These are phyloP conservation scores for Pogonomyrmex californicus DNA, from an alignment of 1,140 invertebrate genomes.

Conservation along the genomic window DNA sequence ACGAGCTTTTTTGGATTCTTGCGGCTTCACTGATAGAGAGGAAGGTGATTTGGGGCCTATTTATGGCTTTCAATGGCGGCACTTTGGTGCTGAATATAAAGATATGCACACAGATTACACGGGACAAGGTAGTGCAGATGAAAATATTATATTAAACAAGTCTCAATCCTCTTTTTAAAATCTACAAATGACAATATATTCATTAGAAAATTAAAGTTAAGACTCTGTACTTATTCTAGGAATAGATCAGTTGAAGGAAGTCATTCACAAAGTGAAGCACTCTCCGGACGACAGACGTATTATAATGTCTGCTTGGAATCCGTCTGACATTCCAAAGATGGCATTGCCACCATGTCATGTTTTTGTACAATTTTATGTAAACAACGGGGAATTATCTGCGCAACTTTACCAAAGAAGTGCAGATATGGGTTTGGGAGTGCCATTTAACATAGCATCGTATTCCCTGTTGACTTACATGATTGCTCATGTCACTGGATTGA, in stretches of 20 bases:
- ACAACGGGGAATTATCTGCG: constrained; percentile 94
- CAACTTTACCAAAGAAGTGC: constrained; percentile 98
- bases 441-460: constrained; percentile 99
- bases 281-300: constrained; percentile 96
- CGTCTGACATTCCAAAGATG: constrained; percentile 96
- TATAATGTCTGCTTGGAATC: constrained; percentile 98
- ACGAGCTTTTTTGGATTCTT: constrained; percentile 95
- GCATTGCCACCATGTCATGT: constrained; percentile 99
- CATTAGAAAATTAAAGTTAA: background rate
- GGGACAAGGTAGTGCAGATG: constrained; percentile 91
- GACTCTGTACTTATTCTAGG: constrained; percentile 85
- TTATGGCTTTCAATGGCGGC: constrained; percentile 99
- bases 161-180: background rate
- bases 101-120: constrained; percentile 95
- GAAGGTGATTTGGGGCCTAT: constrained; percentile 99
- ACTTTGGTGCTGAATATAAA: constrained; percentile 97
- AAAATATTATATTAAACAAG: constrained; percentile 78
- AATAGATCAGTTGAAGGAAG: constrained; percentile 95
- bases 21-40: constrained; percentile 94
- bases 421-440: constrained; percentile 99
- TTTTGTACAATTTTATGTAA: constrained; percentile 98
- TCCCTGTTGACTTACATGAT: constrained; percentile 98
- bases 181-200: background rate
- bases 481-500: constrained; percentile 96
- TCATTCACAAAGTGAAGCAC: constrained; percentile 94